Base-by-base conservation (phyloP, 1,140 invertebrate genomes). In the Metopolophium dirhodum region DNA sequence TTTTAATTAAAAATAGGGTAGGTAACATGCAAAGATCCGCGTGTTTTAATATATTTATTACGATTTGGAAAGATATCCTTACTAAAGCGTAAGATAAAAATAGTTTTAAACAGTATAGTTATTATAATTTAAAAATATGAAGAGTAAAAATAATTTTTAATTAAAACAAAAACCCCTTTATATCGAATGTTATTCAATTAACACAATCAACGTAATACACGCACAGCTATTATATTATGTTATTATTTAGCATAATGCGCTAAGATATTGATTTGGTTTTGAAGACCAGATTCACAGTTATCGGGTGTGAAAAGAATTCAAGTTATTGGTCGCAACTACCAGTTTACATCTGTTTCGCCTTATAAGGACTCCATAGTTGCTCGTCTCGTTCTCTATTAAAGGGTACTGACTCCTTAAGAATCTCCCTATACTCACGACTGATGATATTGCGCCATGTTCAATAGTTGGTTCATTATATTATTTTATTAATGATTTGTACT, bases 331-430 rank as follows among this genome's bases (percentile, higher is more conserved):
- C 57, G 30, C 54, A n/a, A 57, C n/a, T 90, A 45, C 89, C 54
- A 45, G 89, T 90, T 90, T 90, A 90, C 54, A 68, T 49, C 22
- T 51, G 82, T 93, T 93, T 86, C 47, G 22, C 91, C 91, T 93
- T 93, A 93, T 93, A 93, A 54, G 91, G 91, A 93, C 61, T 49
- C 23, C 30, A 37, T 26, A 51, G 68, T 83, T 83, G 68, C 77
- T 86, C 82, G 91, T 86, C 49, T 85, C 14, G 47, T 85, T 54
- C 35, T 54, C 45, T 41, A 26, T 37, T 23, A 51, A 45, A 91
- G 68, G 90, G 68, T 77, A 91, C 90, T 83, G 68, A 91, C 90
- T 68, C 26, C 90, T 82, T 35, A 83, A 51, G 68, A 91, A 91
- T 91, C 47, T 82, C 90, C 54, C 90, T 47, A 49, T 35, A 35